A percentile compares a stretch with the other conserved stretches of the same genome.
Evolutionary conservation across 2,888 invertebrate genomes (phyloP).

Genomic region (Sclerodermus sp.): DNA sequence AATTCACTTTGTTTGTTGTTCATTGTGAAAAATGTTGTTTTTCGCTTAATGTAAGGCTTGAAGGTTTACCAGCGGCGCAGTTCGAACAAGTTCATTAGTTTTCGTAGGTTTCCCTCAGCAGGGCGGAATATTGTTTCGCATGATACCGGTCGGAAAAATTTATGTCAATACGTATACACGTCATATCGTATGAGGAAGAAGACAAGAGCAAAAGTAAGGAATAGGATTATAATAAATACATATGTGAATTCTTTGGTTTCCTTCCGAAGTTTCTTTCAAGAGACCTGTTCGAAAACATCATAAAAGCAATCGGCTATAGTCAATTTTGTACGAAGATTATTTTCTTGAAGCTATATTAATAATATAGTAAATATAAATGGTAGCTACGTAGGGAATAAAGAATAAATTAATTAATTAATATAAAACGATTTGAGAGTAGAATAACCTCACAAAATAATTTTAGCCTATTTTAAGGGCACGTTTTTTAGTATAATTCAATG

Average conservation of each 20-base stretch:
- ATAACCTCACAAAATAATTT: too few relatives aligned
- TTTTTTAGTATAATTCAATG: slow-evolving; percentile 16
- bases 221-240: slow-evolving; percentile 6
- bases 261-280: slow-evolving; percentile 17
- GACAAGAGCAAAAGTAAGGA: slow-evolving; percentile 4
- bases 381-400: slow-evolving; percentile 27
- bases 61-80: too few relatives aligned
- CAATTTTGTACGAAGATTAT: slow-evolving; percentile 56
- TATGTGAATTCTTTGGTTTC: slow-evolving; percentile 24
- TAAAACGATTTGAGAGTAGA: too few relatives aligned
- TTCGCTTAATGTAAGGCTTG: too few relatives aligned
- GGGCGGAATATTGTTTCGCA: too few relatives aligned
- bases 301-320: slow-evolving; percentile 55
- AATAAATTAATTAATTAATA: slow-evolving; percentile 15
- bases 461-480: slow-evolving; percentile 3
- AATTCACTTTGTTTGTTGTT: too few relatives aligned
- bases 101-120: too few relatives aligned
- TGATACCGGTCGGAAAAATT: slow-evolving; percentile 5
- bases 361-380: slow-evolving; percentile 29
- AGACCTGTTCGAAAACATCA: slow-evolving; percentile 34
- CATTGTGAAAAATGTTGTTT: too few relatives aligned
- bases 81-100: too few relatives aligned
- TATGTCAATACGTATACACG: slow-evolving; percentile 42
- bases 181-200: slow-evolving; percentile 33
- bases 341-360: slow-evolving; percentile 44